Conservation (phyloP, 2,113 vertebrate species). For the Lanius ludovicianus region DNA sequence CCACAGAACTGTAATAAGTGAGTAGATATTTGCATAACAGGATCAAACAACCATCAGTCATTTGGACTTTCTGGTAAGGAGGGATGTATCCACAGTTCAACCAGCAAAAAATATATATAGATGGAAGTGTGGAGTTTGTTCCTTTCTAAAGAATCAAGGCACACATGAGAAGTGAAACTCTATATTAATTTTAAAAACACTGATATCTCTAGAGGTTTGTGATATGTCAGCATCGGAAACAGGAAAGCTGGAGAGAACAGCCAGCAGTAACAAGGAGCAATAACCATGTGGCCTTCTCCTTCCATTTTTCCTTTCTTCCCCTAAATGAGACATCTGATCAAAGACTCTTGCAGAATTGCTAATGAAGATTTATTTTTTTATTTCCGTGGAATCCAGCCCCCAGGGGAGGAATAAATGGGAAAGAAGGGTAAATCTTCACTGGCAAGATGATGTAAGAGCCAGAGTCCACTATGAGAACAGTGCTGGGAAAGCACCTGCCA, state of each 20-base stretch:
- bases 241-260: slow-evolving; percentile 60
- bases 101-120: neutral
- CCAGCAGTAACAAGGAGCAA: slow-evolving; percentile 43
- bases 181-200: neutral
- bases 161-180: neutral
- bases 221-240: slow-evolving; percentile 12
- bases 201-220: slow-evolving; percentile 10
- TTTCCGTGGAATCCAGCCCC: slow-evolving; percentile 13
- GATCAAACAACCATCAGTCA: neutral
- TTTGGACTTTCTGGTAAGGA: neutral
- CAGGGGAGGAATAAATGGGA: slow-evolving; percentile 24
- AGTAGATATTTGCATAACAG: neutral
- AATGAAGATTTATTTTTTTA: slow-evolving; percentile 40
- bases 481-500: neutral
- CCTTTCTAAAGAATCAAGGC: neutral
- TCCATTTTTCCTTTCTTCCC: slow-evolving; percentile 31
- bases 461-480: neutral
- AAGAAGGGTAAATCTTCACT: slow-evolving; percentile 9
- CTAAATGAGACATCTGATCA: slow-evolving; percentile 50
- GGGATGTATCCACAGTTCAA: fast-evolving
- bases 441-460: neutral
- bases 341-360: slow-evolving; percentile 48
- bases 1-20: fast-evolving
- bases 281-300: slow-evolving; percentile 28
- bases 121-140: neutral